Conservation (phyloP, 2,113 vertebrate genomes). For the Corydoras sp. region DNA sequence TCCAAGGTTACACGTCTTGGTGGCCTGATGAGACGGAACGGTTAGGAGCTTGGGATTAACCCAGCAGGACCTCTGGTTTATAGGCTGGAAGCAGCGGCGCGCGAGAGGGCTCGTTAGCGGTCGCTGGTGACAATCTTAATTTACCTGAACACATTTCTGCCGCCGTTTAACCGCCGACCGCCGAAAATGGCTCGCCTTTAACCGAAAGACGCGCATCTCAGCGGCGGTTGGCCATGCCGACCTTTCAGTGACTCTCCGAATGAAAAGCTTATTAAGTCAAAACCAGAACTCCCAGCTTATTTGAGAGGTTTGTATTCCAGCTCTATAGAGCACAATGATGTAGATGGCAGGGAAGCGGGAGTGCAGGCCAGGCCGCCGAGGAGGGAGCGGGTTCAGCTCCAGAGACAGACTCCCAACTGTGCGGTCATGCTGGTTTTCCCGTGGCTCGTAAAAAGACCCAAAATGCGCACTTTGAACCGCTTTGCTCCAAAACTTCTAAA, state of each 20-base stretch:
- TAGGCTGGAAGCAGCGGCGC: not conserved
- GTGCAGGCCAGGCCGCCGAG: not conserved
- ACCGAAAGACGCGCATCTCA: not conserved
- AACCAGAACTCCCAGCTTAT: constrained; percentile 24
- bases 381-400: not conserved
- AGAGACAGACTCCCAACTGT: not conserved
- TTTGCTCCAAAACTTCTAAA: constrained; percentile 16
- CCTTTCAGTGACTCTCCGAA: constrained; percentile 4
- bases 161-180: not conserved
- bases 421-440: constrained; percentile 26
- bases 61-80: not conserved
- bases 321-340: constrained; percentile 18
- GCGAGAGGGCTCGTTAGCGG: constrained; percentile 1
- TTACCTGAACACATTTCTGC: not conserved
- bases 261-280: not conserved
- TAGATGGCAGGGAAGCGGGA: not conserved
- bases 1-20: constrained; percentile 19
- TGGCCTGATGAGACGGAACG: not conserved
- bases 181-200: too few species aligned
- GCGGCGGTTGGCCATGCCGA: not conserved
- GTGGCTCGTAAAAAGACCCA: constrained; percentile 11
- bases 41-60: constrained; percentile 3
- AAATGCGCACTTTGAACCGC: constrained; percentile 20
- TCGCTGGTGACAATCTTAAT: not conserved
- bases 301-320: constrained; percentile 26